Evolutionary conservation across 1,140 invertebrate species (phyloP), one percentile per base, ranked within the genome.

Genomic region (Ooceraea biroi): DNA sequence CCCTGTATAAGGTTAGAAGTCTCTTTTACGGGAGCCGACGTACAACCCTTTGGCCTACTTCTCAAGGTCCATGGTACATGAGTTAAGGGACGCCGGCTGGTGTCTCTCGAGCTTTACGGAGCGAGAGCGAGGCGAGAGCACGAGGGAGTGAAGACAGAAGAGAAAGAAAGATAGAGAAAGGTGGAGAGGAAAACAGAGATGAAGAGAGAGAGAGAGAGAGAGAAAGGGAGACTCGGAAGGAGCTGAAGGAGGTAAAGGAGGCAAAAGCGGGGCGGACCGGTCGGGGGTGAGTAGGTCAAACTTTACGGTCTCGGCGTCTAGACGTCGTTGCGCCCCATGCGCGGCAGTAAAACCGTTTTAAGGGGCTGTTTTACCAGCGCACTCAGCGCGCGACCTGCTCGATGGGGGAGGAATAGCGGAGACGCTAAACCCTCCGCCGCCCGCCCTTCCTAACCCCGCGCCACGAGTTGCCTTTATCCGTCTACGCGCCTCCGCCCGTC

Each of bases 281-380:
- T 90, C 87, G 90, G 92, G 92, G 93, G 92, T 92, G 93, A 94
- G 93, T 94, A 94, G 93, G 93, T 94, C 93, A 94, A 94, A 94
- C 93, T 94, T 94, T 94, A 94, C 93, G 92, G 92, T 89, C 91
- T 90, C 91, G 90, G 89, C 90, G 93, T 94, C 93, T 94, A 94
- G 94, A 94, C 94, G 92, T 93, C 93, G 92, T 94, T 93, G 91
- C 92, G 91, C 90, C 90, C 91, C 92, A 92, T 94, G 90, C 91
- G 90, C 90, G 91, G 91, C 91, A 92, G 92, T 94, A 94, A 94
- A 94, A 93, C 91, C 91, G 91, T 94, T 94, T 94, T 94, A 94
- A 94, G 93, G 93, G 93, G 94, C 92, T 94, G 93, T 93, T 94
- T 93, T 93, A 93, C 90, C 92, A 90, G 92, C 91, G 92, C 90